Percentiles rank a stretch among this genome's conserved stretches.
Conservation (phyloP, 2,113 vertebrate genomes). For the Halichoeres trimaculatus region DNA sequence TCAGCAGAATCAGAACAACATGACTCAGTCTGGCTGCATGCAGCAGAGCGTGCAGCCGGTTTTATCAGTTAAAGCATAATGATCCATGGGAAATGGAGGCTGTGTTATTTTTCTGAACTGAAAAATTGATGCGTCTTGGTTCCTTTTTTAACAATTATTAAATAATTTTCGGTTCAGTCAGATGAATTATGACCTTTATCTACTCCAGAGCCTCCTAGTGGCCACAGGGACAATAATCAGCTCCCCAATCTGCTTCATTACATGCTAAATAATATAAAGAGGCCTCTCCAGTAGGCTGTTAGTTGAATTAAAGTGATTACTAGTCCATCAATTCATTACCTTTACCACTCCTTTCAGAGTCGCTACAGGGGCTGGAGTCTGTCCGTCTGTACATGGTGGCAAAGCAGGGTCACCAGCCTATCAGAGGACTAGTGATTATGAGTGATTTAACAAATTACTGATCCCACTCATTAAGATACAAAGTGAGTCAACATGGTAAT, state of each 20-base stretch:
- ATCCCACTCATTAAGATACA: neutral
- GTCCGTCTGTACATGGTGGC: too few relatives aligned
- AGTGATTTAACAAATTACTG: neutral
- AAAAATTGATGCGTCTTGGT: neutral
- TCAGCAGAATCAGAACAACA: too few relatives aligned
- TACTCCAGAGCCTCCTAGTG: slow-evolving; percentile 20
- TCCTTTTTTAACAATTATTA: neutral
- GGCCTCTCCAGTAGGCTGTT: neutral
- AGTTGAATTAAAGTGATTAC: neutral
- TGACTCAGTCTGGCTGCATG: neutral
- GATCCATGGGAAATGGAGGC: neutral
- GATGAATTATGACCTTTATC: slow-evolving; percentile 4
- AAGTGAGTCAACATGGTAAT: neutral
- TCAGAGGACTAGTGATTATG: too few relatives aligned
- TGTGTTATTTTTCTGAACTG: neutral
- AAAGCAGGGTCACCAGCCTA: too few relatives aligned
- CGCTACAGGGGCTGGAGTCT: too few relatives aligned
- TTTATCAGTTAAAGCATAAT: slow-evolving; percentile 1
- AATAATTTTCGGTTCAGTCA: neutral
- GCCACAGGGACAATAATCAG: neutral
- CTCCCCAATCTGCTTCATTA: neutral
- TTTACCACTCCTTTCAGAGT: too few relatives aligned
- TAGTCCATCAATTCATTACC: too few relatives aligned
- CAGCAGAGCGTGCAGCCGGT: neutral
- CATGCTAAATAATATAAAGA: neutral